phyloP scores from a whole-genome alignment of 2,113 vertebrate species.

The Corythoichthys intestinalis region DNA sequence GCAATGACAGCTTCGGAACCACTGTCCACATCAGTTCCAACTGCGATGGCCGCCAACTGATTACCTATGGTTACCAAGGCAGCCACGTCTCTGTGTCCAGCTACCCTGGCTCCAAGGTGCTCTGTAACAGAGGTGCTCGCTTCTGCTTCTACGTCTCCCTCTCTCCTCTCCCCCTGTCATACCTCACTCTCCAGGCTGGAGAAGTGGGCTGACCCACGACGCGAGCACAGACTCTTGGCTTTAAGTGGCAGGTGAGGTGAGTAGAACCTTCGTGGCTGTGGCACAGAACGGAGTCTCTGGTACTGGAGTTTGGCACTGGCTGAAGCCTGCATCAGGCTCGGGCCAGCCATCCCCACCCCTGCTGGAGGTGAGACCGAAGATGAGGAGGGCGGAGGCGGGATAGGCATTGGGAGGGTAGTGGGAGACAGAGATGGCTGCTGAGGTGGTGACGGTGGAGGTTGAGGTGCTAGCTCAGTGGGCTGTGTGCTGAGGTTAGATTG shows the following conservation, averaged over 20 bases:
- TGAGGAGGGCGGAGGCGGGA: conserved; percentile 70
- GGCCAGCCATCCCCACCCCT: conserved; percentile 57
- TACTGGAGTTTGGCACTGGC: conserved; percentile 79
- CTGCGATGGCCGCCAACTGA: conserved; percentile 51
- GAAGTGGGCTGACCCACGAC: conserved; percentile 88
- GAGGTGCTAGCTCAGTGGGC: conserved; percentile 71
- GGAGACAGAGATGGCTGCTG: conserved; percentile 69
- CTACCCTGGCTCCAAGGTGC: conserved; percentile 48
- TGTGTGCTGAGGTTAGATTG: conserved; percentile 86
- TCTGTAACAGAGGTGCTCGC: conserved; percentile 44
- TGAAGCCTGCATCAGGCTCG: conserved; percentile 58
- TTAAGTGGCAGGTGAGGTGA: conserved; percentile 80
- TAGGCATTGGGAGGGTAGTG: conserved; percentile 69
- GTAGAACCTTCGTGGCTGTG: conserved; percentile 77
- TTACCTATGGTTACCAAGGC: conserved; percentile 48
- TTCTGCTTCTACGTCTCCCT: conserved; percentile 68
- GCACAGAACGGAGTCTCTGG: conserved; percentile 78
- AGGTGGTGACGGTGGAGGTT: conserved; percentile 67
- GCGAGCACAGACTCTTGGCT: conserved; percentile 84
- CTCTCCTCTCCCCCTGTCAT: conserved; percentile 82
- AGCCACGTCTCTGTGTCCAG: conserved; percentile 47
- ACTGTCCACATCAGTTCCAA: conserved; percentile 41
- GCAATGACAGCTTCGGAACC: conserved; percentile 28
- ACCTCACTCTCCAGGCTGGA: conserved; percentile 92
- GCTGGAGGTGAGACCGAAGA: conserved; percentile 67